Evolutionary conservation across 2,888 invertebrate genomes (phyloP), one percentile per base, ranked within the genome.

Genomic region (Mylabris sibirica): DNA sequence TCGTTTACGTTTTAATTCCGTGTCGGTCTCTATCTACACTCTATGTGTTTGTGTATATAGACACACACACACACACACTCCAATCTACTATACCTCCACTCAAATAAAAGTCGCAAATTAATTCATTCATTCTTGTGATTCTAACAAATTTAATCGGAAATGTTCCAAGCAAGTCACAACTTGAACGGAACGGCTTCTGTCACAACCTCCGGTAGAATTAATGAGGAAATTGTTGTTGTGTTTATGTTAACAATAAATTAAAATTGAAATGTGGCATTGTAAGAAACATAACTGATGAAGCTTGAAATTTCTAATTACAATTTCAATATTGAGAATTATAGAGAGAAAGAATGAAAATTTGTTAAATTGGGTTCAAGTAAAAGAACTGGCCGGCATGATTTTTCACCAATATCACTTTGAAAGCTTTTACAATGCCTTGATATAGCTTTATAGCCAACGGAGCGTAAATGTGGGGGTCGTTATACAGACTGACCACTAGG

Each of bases 321-420:
- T n/a, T n/a, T n/a, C n/a, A n/a, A n/a, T n/a, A n/a, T n/a, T n/a
- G n/a, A n/a, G n/a, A n/a, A n/a, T n/a, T n/a, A n/a, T n/a, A n/a
- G n/a, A n/a, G n/a, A n/a, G n/a, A n/a, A n/a, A n/a, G 1, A 6
- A 44, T 5, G 6, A 44, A n/a, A 64, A 64, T 68, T 68, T 68
- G 64, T 65, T 65, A 63, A 63, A 59, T 63, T 64, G 24, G 66
- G 64, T 68, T 61, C 49, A 70, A 70, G 63, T 61, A 60, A 67
- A 61, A 64, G 63, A 64, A 64, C 38, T 60, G 60, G 38, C 62
- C 60, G 34, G 34, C 63, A 64, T 63, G 71, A 71, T 71, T 71
- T 71, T 71, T 68, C 71, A 66, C 71, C 68, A 71, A 71, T 71
- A 68, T 64, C 57, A 66, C 63, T 66, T 68, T 60, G 66, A 71